Evolutionary conservation across 2,113 vertebrate genomes (phyloP).

Genomic region (Phalacrocorax aristotelis): DNA sequence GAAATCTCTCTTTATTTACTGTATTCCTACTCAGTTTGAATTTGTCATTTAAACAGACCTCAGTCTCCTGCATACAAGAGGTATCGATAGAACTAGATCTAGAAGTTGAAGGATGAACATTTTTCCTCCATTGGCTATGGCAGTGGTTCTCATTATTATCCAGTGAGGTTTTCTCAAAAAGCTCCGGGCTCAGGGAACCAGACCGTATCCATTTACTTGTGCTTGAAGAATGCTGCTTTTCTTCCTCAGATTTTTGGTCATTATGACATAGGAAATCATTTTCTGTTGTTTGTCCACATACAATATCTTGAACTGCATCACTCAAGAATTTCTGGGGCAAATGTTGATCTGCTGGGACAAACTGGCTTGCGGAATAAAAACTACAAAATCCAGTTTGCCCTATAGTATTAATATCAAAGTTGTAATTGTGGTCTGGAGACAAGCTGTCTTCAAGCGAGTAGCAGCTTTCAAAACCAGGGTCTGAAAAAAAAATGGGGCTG

Average conservation of each 20-base stretch:
- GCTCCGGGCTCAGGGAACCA: slow-evolving; percentile 81
- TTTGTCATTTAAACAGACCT: slow-evolving; percentile 73
- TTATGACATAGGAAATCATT: slow-evolving; percentile 71
- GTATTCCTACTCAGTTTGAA: slow-evolving; percentile 78
- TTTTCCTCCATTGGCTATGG: slow-evolving; percentile 74
- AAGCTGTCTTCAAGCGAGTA: slow-evolving; percentile 94
- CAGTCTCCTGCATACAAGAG: slow-evolving; percentile 72
- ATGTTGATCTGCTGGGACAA: slow-evolving; percentile 93
- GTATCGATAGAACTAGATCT: slow-evolving; percentile 74
- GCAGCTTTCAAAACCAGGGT: slow-evolving; percentile 90
- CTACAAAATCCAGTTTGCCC: slow-evolving; percentile 91
- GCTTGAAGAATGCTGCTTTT: slow-evolving; percentile 73
- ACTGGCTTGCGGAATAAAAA: slow-evolving; percentile 91
- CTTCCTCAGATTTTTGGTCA: slow-evolving; percentile 74
- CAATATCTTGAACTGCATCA: slow-evolving; percentile 87
- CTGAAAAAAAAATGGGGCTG: slow-evolving; percentile 84
- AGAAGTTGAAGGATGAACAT: slow-evolving; percentile 69
- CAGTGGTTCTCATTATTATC: slow-evolving; percentile 74
- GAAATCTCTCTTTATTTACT: slow-evolving; percentile 79
- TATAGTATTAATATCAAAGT: slow-evolving; percentile 94
- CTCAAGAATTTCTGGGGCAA: slow-evolving; percentile 94
- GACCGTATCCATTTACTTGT: slow-evolving; percentile 72
- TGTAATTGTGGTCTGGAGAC: slow-evolving; percentile 94
- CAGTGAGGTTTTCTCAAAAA: slow-evolving; percentile 81
- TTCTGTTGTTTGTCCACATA: slow-evolving; percentile 76